Evolutionary conservation across 1,140 invertebrate genomes (phyloP).

Genomic region (Portunus trituberculatus): DNA sequence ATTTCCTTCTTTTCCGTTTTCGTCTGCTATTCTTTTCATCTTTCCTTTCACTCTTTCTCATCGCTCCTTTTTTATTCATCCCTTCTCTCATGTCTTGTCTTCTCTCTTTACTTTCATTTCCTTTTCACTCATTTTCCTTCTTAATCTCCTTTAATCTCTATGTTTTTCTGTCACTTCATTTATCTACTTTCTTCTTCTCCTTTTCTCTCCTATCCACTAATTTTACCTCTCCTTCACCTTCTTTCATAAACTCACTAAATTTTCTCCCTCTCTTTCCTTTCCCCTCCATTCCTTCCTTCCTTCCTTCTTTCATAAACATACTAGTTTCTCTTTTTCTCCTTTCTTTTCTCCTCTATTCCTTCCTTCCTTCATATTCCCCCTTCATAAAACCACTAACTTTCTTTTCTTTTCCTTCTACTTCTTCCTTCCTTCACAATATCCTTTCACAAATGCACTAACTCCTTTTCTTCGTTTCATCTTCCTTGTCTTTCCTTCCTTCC

Average conservation of each 20-base stretch:
- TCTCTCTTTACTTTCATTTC: not conserved
- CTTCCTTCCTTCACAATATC: no score
- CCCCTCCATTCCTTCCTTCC: no score
- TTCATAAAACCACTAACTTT: not conserved
- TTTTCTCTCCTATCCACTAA: not conserved
- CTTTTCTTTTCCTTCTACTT: not conserved
- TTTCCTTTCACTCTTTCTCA: no score
- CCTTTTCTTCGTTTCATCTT: not conserved
- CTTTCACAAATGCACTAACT: no score
- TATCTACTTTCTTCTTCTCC: not conserved
- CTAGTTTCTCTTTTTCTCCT: constrained; percentile 7
- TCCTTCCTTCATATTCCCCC: not conserved
- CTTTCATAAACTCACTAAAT: no score
- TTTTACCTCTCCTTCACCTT: no score
- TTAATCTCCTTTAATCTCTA: no score
- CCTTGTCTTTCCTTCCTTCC: not conserved
- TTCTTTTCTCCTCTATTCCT: not conserved
- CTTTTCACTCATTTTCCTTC: not conserved
- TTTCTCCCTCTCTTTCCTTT: no score
- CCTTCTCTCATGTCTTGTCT: not conserved
- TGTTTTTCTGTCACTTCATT: not conserved
- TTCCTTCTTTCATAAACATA: no score
- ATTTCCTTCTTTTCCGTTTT: no score
- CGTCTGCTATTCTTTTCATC: no score
- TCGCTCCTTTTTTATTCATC: no score